Evolutionary conservation across 2,888 invertebrate genomes (phyloP), one percentile per base, ranked within the genome.

Genomic region (Tetragnatha montana): DNA sequence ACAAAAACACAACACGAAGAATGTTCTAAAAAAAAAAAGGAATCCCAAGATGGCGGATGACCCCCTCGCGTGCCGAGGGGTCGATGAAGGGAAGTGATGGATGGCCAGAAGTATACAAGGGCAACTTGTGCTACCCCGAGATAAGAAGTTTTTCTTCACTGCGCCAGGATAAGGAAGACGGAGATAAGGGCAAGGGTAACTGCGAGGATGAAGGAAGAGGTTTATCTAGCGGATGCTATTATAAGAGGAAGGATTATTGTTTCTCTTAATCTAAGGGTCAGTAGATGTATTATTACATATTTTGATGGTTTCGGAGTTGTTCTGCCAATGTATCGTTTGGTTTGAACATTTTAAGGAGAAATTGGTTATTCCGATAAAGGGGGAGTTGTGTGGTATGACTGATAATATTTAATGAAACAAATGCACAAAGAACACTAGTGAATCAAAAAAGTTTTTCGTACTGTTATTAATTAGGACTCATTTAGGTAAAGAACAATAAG

Each of bases 111-210:
- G 73, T 35, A 35, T 35, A 73, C 76, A 21, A 76, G 76, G 19
- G 51, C 50, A 76, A 51, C n/a, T 50, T 49, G 76, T 76, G 76
- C 76, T 50, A 19, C 10, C 76, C 76, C 19, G 7, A 51, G 76
- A 76, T 76, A 49, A 76, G 21, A 35, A 73, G 73, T 73, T 73
- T 22, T 73, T 73, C 73, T 35, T 73, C 60, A 17, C 17, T 60
- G 60, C 60, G 35, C 35, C 35, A 60, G 60, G 60, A 17, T 17
- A 60, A 60, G 60, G 51, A 22, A 60, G 78, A n/a, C 21, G 22
- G 1, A 51, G 78, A 78, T 78, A 78, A 21, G 51, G 19, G 51
- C 60, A 60, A 14, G 14, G 60, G 60, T 60, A 60, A 60, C 10
- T 17, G 14, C 10, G 60, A 17, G 60, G 12, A 12, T 60, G 60